phyloP scores from a whole-genome alignment of 2,888 invertebrate species.

The Chouioia cunea region DNA sequence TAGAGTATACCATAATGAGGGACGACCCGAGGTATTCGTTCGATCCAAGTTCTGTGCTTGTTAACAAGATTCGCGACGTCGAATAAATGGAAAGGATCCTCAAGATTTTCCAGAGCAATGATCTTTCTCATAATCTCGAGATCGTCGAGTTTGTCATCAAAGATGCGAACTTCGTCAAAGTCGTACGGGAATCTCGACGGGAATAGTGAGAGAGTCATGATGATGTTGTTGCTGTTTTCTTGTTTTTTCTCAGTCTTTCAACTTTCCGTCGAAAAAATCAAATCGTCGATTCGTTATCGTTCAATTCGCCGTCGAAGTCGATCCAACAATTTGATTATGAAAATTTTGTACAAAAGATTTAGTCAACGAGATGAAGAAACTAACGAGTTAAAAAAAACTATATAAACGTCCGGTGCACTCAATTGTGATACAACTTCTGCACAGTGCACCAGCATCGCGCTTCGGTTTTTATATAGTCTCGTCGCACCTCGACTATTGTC shows the following conservation, averaged over 20 bases:
- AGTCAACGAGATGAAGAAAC: too few relatives aligned
- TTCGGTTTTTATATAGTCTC: constrained; percentile 31
- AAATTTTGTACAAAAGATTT: constrained; percentile 9
- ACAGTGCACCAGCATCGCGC: neutral
- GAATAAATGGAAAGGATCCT: constrained; percentile 59
- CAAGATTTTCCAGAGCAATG: constrained; percentile 53
- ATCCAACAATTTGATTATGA: constrained; percentile 13
- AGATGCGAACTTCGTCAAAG: constrained; percentile 54
- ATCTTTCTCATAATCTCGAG: constrained; percentile 56
- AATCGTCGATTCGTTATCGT: neutral
- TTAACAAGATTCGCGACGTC: constrained; percentile 56
- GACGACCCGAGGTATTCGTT: constrained; percentile 59
- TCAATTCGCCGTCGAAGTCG: constrained; percentile 9
- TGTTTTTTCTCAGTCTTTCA: neutral
- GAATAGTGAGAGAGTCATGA: constrained; percentile 42
- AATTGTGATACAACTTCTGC: constrained; percentile 27
- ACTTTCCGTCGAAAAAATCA: neutral
- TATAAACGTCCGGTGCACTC: neutral
- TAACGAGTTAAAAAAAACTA: too few relatives aligned
- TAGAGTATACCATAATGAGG: constrained; percentile 59
- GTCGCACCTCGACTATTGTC: constrained; percentile 1
- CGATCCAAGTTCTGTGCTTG: constrained; percentile 59
- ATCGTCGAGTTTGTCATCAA: constrained; percentile 53
- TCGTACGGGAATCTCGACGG: constrained; percentile 36
- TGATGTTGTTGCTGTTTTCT: neutral